Percentiles rank a stretch among this genome's conserved stretches.
Conservation (phyloP, 2,888 invertebrate species). For the Meliscaeva auricollis region DNA sequence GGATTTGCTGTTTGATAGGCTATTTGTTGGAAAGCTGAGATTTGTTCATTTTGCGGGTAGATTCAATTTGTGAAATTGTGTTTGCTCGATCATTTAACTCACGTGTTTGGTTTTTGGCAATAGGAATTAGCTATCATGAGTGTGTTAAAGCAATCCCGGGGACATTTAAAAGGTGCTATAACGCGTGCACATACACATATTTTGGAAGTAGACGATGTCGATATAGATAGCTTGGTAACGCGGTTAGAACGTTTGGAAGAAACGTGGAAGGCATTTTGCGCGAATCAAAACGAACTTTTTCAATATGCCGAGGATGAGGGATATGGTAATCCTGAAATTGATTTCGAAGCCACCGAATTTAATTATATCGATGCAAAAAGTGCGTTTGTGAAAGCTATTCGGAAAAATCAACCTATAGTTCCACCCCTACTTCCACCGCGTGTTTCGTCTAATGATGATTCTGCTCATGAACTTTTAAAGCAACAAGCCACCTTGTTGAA, state of each 20-base stretch:
- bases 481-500: constrained; percentile 15
- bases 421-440: neutral
- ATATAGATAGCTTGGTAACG: neutral
- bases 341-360: constrained; percentile 2
- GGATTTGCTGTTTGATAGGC: neutral
- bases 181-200: too few relatives aligned
- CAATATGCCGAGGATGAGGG: neutral
- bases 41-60: neutral
- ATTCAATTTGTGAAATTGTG: neutral
- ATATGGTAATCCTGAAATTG: constrained; percentile 2
- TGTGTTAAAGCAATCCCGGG: neutral
- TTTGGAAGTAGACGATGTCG: too few relatives aligned
- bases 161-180: constrained; percentile 9
- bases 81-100: neutral
- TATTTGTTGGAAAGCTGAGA: neutral
- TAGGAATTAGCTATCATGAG: neutral
- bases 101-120: neutral
- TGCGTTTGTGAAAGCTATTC: constrained; percentile 25
- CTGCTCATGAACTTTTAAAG: neutral
- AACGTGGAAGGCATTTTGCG: constrained; percentile 2
- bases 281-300: constrained; percentile 7
- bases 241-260: neutral
- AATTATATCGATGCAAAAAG: constrained; percentile 18
- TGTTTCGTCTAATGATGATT: neutral
- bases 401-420: neutral